Evolutionary conservation across 2,888 invertebrate species (phyloP).

Genomic region (Drosophila barbarae): DNA sequence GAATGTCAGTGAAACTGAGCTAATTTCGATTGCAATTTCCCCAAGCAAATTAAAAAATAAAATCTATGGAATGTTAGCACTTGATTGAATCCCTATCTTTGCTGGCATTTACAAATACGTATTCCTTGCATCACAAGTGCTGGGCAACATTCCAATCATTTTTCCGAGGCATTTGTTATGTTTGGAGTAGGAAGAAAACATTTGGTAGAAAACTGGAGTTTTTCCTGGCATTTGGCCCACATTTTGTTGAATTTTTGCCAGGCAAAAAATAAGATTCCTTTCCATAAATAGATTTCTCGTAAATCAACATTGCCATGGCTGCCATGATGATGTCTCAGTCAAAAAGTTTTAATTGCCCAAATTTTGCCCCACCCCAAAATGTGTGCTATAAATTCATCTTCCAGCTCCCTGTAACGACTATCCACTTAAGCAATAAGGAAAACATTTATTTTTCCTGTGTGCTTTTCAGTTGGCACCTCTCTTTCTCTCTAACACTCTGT

Average conservation of each 20-base stretch:
- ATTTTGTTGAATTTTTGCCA: constrained; percentile 14
- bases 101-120: background rate
- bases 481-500: background rate
- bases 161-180: constrained; percentile 11
- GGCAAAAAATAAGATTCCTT: background rate
- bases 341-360: constrained; percentile 45
- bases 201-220: constrained; percentile 14
- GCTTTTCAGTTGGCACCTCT: constrained; percentile 12
- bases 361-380: constrained; percentile 5
- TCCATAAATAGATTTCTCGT: constrained; percentile 29
- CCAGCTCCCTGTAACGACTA: background rate
- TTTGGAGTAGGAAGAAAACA: constrained; percentile 30
- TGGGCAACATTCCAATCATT: constrained; percentile 32
- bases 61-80: constrained; percentile 37
- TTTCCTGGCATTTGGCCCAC: constrained; percentile 29
- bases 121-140: constrained; percentile 17
- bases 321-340: constrained; percentile 4
- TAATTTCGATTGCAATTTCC: constrained; percentile 7
- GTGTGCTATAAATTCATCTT: constrained; percentile 37
- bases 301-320: constrained; percentile 20
- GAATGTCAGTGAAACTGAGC: constrained; percentile 11
- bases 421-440: constrained; percentile 36
- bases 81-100: constrained; percentile 43
- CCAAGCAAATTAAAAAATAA: constrained; percentile 15
- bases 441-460: constrained; percentile 26